Base-by-base conservation (phyloP, 2,888 invertebrate species). In the Chrysolina americana region DNA sequence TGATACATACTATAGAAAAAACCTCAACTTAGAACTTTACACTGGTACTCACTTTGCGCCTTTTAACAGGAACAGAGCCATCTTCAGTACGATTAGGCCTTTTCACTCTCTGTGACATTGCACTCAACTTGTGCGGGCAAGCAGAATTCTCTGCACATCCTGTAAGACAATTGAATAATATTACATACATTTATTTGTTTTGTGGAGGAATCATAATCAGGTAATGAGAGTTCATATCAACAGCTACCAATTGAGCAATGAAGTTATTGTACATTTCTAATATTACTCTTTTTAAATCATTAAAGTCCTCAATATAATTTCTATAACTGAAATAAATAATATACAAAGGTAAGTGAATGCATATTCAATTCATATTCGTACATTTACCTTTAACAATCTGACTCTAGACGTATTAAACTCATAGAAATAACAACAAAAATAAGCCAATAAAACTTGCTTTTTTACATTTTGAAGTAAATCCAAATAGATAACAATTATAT, bases 51-150 rank as follows among this genome's bases (percentile, higher is more conserved):
- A 93, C 93, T 89, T 94, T 94, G 85, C 94, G 93, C 89, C 94
- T 91, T 90, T 94, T 94, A 87, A 92, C 90, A 86, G 93, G 92
- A 88, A 92, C 91, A 87, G 92, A 89, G 89, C 91, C 91, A 91
- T 92, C 92, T 86, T 92, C 92, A 89, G 89, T 89, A 89, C 92
- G 92, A 89, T 92, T 93, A 89, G 92, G 91, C 91, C 93, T 91
- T 89, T 94, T 94, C 87, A 91, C 92, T 91, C 93, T 92, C 91
- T 93, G 93, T 91, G 93, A 93, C 93, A 94, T 94, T 83, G 87
- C 88, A 87, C 88, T 86, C 84, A 82, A 82, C 83, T 84, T 81
- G 87, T 86, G 87, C 87, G 85, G 83, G 84, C 81, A 85, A 81
- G 76, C 66, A 81, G 74, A 81, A 65, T 80, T 81, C 81, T 83